Conservation (phyloP, 2,888 invertebrate genomes). For the Tricholauxania praeusta region DNA sequence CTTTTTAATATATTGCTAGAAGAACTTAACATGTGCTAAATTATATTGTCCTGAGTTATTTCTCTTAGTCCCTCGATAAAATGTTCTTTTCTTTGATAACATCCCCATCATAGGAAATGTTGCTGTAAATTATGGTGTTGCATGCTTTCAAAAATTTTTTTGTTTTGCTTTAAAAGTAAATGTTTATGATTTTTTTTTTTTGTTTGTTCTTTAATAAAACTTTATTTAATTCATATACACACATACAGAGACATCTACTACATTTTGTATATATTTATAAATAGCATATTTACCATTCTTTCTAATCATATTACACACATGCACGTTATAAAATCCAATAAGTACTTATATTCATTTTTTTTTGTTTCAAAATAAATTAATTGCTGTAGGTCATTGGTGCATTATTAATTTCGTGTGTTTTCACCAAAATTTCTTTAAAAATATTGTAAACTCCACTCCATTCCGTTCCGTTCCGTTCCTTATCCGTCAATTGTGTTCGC, state of each 20-base stretch:
- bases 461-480: conserved; percentile 2
- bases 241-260: conserved; percentile 12
- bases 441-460: conserved; percentile 3
- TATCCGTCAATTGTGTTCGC: not conserved
- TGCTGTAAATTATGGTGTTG: conserved; percentile 16
- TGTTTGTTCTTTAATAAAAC: not conserved
- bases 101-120: not conserved
- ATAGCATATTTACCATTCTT: not conserved
- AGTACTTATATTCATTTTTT: not conserved
- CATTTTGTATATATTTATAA: not conserved
- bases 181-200: conserved; percentile 3
- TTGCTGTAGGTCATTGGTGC: conserved; percentile 50
- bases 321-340: not conserved
- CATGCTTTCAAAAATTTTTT: conserved; percentile 16
- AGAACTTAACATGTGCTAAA: no score
- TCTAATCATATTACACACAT: not conserved
- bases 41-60: no score
- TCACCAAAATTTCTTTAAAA: no score
- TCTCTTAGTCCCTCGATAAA: no score
- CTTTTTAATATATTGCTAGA: no score
- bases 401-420: conserved; percentile 15
- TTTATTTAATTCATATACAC: conserved; percentile 2
- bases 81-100: no score
- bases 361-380: conserved; percentile 22
- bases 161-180: conserved; percentile 21